phyloP scores from a whole-genome alignment of 2,113 vertebrate species.

The Cryptotis parvus region DNA sequence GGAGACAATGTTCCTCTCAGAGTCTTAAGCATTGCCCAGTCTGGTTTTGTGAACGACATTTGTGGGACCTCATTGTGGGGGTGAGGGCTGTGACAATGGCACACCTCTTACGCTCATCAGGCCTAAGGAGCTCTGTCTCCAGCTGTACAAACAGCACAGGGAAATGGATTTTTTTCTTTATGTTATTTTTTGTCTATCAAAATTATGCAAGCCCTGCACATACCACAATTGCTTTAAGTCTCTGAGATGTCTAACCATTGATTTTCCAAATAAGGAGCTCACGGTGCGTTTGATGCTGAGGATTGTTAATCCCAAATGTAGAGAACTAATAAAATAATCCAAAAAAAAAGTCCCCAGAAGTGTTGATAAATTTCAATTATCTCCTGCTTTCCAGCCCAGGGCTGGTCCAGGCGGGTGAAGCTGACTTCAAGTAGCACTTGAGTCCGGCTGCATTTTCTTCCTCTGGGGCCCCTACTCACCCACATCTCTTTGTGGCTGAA shows the following conservation, averaged over 20 bases:
- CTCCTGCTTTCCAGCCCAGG: conserved; percentile 88
- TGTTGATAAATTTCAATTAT: conserved; percentile 95
- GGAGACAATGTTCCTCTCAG: conserved; percentile 66
- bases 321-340: conserved; percentile 91
- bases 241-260: conserved; percentile 88
- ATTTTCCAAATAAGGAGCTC: conserved; percentile 90
- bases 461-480: conserved; percentile 80
- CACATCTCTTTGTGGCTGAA: conserved; percentile 90
- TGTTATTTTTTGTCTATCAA: conserved; percentile 84
- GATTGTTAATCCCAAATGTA: conserved; percentile 89
- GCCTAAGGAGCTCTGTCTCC: conserved; percentile 83
- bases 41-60: conserved; percentile 69
- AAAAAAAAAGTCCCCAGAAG: conserved; percentile 87
- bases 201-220: conserved; percentile 88
- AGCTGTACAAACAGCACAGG: conserved; percentile 91
- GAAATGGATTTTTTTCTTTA: conserved; percentile 87
- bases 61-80: conserved; percentile 62
- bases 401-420: conserved; percentile 90
- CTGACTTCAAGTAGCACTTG: conserved; percentile 93
- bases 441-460: conserved; percentile 87
- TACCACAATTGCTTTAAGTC: conserved; percentile 90
- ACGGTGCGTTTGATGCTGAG: conserved; percentile 92
- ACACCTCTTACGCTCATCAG: conserved; percentile 59
- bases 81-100: conserved; percentile 69
- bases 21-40: conserved; percentile 64